Conservation (phyloP, 1,140 invertebrate species). For the Drosophila kepulauana region DNA sequence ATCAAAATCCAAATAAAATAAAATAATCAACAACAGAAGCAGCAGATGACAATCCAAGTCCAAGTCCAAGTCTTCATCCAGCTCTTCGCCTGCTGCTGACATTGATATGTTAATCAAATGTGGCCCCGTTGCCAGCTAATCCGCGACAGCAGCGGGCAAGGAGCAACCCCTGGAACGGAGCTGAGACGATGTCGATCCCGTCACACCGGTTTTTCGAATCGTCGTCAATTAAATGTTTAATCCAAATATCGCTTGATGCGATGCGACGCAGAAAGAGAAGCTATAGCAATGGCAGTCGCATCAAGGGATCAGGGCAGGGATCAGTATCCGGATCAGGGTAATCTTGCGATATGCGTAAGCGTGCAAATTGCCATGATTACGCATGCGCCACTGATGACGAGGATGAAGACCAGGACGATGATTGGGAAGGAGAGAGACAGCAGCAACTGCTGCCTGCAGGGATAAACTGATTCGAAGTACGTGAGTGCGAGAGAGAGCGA, state of each 20-base stretch:
- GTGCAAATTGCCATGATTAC: constrained; percentile 80
- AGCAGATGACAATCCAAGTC: background rate
- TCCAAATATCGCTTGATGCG: constrained; percentile 79
- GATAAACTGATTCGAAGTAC: background rate
- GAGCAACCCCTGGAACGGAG: constrained; percentile 37
- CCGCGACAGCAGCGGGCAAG: constrained; percentile 39
- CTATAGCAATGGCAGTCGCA: constrained; percentile 25
- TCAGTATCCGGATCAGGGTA: constrained; percentile 74
- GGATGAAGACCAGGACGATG: constrained; percentile 30
- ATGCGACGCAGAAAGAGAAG: constrained; percentile 30
- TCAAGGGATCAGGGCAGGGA: constrained; percentile 58
- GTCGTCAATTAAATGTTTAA: constrained; percentile 78
- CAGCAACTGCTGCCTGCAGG: background rate
- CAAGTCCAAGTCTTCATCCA: too few relatives aligned
- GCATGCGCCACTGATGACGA: constrained; percentile 37
- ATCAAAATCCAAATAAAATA: constrained; percentile 43
- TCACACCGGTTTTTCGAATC: constrained; percentile 66
- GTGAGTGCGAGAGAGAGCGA: constrained; percentile 39
- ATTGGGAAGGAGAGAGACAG: constrained; percentile 17
- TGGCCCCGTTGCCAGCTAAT: constrained; percentile 50
- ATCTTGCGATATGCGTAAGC: constrained; percentile 82
- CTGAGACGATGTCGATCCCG: constrained; percentile 16
- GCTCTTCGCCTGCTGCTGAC: constrained; percentile 57
- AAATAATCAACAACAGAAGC: constrained; percentile 24
- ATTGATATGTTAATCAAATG: constrained; percentile 81